These are phyloP conservation scores for Limnephilus marmoratus DNA, from an alignment of 2,888 invertebrate genomes.

Conservation along the genomic window DNA sequence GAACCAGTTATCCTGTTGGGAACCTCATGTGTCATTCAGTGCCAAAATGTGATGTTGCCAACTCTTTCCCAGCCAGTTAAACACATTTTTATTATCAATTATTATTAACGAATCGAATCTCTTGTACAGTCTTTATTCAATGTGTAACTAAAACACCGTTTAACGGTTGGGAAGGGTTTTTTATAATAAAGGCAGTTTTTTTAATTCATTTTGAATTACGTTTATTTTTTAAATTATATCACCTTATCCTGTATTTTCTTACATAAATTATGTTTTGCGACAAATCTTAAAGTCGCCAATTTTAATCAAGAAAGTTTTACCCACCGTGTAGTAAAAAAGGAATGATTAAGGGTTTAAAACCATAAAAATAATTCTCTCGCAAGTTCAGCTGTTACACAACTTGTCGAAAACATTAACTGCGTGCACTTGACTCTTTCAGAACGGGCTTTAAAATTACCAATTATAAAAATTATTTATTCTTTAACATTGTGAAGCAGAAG, in stretches of 20 bases:
- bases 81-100: too few species aligned
- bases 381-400: neutral
- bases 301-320: neutral
- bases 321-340: neutral
- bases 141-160: too few species aligned
- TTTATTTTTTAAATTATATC: too few species aligned
- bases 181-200: too few species aligned
- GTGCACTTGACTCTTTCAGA: neutral
- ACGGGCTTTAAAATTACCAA: neutral
- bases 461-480: neutral
- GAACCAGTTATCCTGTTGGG: too few species aligned
- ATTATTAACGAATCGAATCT: too few species aligned
- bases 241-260: neutral
- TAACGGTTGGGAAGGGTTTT: too few species aligned
- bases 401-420: neutral
- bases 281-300: neutral
- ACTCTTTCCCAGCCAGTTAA: too few species aligned
- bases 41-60: too few species aligned
- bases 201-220: too few species aligned
- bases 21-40: too few species aligned
- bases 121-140: too few species aligned
- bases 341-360: neutral
- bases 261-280: neutral
- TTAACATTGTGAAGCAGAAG: neutral
- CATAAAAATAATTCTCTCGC: neutral